Conservation (phyloP, 2,113 vertebrate genomes). For the Anarrhichthys ocellatus region DNA sequence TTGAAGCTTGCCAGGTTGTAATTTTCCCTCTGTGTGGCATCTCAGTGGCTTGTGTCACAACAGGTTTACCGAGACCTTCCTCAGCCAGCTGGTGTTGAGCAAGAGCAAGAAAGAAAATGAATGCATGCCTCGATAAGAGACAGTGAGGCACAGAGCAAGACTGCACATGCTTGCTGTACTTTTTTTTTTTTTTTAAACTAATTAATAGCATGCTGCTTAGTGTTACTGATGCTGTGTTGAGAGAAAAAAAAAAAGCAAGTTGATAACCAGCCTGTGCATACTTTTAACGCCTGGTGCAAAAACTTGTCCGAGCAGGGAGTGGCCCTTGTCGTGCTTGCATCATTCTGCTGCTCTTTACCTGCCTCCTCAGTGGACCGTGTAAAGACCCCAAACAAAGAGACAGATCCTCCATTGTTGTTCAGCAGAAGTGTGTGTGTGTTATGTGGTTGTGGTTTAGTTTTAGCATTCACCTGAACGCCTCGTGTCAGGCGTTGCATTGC, state of each 20-base stretch:
- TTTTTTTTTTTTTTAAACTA: not conserved
- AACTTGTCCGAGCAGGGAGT: conserved; percentile 33
- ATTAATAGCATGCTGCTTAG: not conserved
- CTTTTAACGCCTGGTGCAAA: not conserved
- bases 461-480: conserved; percentile 49
- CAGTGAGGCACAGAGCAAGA: conserved; percentile 10
- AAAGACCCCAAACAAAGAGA: conserved; percentile 53
- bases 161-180: conserved; percentile 35
- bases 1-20: conserved; percentile 41
- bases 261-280: not conserved
- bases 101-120: conserved; percentile 24
- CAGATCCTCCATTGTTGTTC: conserved; percentile 35
- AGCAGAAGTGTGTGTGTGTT: conserved; percentile 20
- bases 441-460: conserved; percentile 24
- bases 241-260: conserved; percentile 10
- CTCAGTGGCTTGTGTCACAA: conserved; percentile 53
- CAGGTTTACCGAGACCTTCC: conserved; percentile 37
- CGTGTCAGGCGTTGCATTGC: conserved; percentile 11
- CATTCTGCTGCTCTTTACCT: conserved; percentile 33
- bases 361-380: conserved; percentile 27
- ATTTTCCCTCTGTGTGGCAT: conserved; percentile 38
- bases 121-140: conserved; percentile 43
- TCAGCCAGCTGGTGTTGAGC: conserved; percentile 48
- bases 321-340: not conserved
- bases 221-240: conserved; percentile 16